Evolutionary conservation across 2,113 vertebrate genomes (phyloP), one percentile per base, ranked within the genome.

Genomic region (Neodontobutis hainanensis): DNA sequence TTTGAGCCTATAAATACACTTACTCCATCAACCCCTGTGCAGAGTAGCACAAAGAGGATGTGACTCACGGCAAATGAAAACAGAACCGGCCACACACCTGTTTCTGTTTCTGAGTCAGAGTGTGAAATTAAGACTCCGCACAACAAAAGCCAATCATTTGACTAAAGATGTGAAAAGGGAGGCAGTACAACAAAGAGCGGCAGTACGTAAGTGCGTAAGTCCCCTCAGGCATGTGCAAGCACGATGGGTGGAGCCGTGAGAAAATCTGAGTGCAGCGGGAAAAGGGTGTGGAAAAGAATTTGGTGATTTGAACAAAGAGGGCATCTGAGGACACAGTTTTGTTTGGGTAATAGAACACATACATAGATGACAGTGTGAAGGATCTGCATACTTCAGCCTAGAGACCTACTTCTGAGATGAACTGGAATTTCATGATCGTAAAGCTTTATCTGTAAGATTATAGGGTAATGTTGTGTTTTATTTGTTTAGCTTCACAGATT

Each of bases 31-130:
- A 56, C 70, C 62, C 65, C 44, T 68, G 12, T 75, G 78, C 11
- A 43, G 46, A 55, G 32, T 61, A 48, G 67, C 83, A 71, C 45
- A 47, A 70, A 78, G 15, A 68, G 73, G 61, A 83, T 72, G 66
- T 87, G 83, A 81, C 50, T 84, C 80, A 75, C 38, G 34, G 2
- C 55, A 36, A n/a, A 38, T 46, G 42, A 68, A 75, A 73, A 66
- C 66, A 60, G 15, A 38, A 38, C 32, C 27, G 47, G 2, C 14
- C 55, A n/a, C 44, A 59, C 51, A 58, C 65, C 63, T 45, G 8
- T 68, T 71, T 72, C 34, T 51, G 51, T 74, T 63, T 48, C 49
- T 84, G 77, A 77, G 69, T 87, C 77, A 87, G 7, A 6, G 32
- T 70, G 70, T 75, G 65, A 78, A 75, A 71, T 53, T 73, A 45